Percentiles rank a stretch among this genome's conserved stretches.
Evolutionary conservation across 1,140 invertebrate genomes (phyloP).

Genomic region (Ericerus pela): DNA sequence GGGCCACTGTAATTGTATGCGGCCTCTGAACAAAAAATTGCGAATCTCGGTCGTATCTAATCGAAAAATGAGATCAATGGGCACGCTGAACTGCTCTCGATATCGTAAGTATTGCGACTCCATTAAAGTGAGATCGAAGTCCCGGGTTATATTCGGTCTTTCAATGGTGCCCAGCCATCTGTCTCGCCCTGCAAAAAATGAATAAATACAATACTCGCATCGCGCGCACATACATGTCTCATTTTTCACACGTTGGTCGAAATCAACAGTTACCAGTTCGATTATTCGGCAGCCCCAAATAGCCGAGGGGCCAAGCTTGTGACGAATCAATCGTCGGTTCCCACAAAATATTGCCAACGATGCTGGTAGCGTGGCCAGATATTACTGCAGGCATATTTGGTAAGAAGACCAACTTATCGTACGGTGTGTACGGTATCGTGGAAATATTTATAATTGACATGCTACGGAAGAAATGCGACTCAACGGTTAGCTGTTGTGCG

Average conservation of each 20-base stretch:
- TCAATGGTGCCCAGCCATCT: conserved; percentile 57
- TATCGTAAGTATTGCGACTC: conserved; percentile 38
- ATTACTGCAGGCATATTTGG: conserved; percentile 1
- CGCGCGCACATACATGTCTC: too few species aligned
- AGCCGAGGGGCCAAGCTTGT: not conserved
- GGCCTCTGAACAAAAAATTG: conserved; percentile 38
- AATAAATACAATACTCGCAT: not conserved
- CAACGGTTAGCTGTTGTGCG: not conserved
- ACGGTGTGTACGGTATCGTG: not conserved
- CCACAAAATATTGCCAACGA: conserved; percentile 7
- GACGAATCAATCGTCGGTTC: not conserved
- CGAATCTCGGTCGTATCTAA: conserved; percentile 58
- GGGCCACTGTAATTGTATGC: conserved; percentile 60
- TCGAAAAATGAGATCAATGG: conserved; percentile 18
- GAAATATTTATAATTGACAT: conserved; percentile 8
- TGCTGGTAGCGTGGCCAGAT: not conserved
- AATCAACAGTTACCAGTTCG: conserved; percentile 6
- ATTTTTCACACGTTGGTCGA: not conserved
- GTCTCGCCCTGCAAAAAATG: conserved; percentile 34
- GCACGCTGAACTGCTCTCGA: not conserved
- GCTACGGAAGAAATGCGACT: not conserved
- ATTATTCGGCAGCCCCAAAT: conserved; percentile 2
- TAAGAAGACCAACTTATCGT: not conserved
- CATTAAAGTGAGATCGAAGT: conserved; percentile 44
- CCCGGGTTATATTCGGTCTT: conserved; percentile 43